phyloP scores from a whole-genome alignment of 2,113 vertebrate genomes.

The Arothron firmamentum region DNA sequence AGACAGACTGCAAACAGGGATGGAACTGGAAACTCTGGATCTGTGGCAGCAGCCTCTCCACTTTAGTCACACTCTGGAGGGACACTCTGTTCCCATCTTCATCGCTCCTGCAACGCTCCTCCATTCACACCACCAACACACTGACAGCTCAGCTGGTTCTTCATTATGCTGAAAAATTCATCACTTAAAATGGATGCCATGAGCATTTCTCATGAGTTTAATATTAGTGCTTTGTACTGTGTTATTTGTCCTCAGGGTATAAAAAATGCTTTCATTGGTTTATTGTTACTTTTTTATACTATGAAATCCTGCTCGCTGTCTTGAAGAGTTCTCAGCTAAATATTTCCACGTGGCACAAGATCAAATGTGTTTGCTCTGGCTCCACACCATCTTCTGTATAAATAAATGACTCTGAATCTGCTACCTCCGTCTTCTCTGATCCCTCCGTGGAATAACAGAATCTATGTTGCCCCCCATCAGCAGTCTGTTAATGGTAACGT shows the following conservation, averaged over 20 bases:
- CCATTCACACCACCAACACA: slow-evolving; percentile 44
- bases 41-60: slow-evolving; percentile 39
- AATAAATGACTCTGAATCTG: no score
- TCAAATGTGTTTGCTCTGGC: not conserved
- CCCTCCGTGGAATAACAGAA: not conserved
- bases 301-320: not conserved
- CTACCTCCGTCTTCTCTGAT: not conserved
- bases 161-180: slow-evolving; percentile 16
- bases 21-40: slow-evolving; percentile 30
- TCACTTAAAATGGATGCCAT: no score
- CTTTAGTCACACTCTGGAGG: slow-evolving; percentile 28
- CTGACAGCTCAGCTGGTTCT: slow-evolving; percentile 47
- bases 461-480: no score
- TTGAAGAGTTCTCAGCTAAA: not conserved
- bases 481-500: no score
- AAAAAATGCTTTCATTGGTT: no score
- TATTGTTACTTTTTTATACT: no score
- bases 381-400: not conserved
- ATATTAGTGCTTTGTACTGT: no score
- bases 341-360: not conserved
- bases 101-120: slow-evolving; percentile 40
- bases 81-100: slow-evolving; percentile 37
- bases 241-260: no score
- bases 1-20: slow-evolving; percentile 42
- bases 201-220: no score